Evolutionary conservation across 2,113 vertebrate genomes (phyloP), one percentile per base, ranked within the genome.

Genomic region (Xiphias gladius): DNA sequence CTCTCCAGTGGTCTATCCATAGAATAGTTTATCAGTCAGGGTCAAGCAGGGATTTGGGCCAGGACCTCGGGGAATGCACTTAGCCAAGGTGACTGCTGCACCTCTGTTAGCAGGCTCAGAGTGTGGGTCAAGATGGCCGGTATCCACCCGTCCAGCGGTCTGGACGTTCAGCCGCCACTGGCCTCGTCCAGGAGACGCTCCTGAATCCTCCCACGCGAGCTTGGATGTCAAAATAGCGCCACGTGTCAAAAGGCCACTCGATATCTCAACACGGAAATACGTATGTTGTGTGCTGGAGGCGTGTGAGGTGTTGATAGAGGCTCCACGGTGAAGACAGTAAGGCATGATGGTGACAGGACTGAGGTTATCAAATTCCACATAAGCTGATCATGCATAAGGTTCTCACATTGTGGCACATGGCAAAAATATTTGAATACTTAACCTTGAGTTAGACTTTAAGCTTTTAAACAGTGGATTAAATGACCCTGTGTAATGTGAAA

Each of bases 1-100:
- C 73, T 76, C 54, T 58, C 39, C 73, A 68, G 78, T 77, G 70
- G 72, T 90, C 93, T 94, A 91, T 93, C 89, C 90, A 92, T 92
- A 92, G 89, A 80, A 61, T 35, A 77, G 90, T 93, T 95, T 95
- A 95, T 96, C 95, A 94, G 91, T 50, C 64, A 63, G 88, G 93
- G 95, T 96, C 94, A 95, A 94, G 93, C 91, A 86, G 90, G 91
- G 94, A 94, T 95, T 92, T 93, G 85, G 88, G 76, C 41, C 83
- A 69, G 85, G 82, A 83, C 89, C 89, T 92, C 81, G 9, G 92
- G 87, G 94, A 95, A 96, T 95, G 95, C 95, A 95, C 95, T 95
- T 95, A 95, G 68, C 84, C 70, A 83, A 94, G 93, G 93, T 92
- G 94, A 86, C 91, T 81, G 89, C 87, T 79, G 90, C 32, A 10